These are phyloP conservation scores for Chanos chanos DNA, from an alignment of 2,797 vertebrate species.

Conservation along the genomic window DNA sequence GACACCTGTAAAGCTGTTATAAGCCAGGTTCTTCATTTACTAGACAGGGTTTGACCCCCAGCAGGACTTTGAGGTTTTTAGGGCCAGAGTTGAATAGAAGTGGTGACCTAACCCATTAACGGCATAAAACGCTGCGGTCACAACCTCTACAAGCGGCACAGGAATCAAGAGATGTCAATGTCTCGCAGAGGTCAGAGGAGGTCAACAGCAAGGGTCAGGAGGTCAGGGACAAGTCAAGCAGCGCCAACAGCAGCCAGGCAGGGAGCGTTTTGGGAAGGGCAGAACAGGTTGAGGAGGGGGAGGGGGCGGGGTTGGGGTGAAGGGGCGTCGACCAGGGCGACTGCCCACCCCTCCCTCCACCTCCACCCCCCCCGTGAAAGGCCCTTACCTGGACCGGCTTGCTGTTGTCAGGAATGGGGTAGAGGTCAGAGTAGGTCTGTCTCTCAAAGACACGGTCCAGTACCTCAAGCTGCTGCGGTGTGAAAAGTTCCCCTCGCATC, in stretches of 20 bases:
- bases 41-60: too few species aligned
- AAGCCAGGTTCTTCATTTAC: too few species aligned
- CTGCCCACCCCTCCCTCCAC: slow-evolving; percentile 22
- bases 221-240: slow-evolving; percentile 61
- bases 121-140: too few species aligned
- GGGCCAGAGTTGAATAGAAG: too few species aligned
- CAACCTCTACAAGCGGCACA: slow-evolving; percentile 16
- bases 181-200: slow-evolving; percentile 34
- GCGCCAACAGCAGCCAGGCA: slow-evolving; percentile 34
- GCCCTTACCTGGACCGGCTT: slow-evolving; percentile 87
- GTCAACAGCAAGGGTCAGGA: slow-evolving; percentile 53
- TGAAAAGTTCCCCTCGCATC: slow-evolving; percentile 97
- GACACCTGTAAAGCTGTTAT: too few species aligned
- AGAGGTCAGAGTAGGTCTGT: slow-evolving; percentile 90
- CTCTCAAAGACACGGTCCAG: slow-evolving; percentile 94
- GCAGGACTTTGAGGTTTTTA: too few species aligned
- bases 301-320: background rate
- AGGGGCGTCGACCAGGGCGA: background rate
- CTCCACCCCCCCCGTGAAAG: too few species aligned
- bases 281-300: slow-evolving; percentile 21
- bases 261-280: too few species aligned
- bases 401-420: slow-evolving; percentile 85
- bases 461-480: slow-evolving; percentile 96
- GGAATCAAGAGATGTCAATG: slow-evolving; percentile 26
- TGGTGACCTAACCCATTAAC: slow-evolving; percentile 22